phyloP scores from a whole-genome alignment of 2,888 invertebrate species.

The Alsophila aescularia region DNA sequence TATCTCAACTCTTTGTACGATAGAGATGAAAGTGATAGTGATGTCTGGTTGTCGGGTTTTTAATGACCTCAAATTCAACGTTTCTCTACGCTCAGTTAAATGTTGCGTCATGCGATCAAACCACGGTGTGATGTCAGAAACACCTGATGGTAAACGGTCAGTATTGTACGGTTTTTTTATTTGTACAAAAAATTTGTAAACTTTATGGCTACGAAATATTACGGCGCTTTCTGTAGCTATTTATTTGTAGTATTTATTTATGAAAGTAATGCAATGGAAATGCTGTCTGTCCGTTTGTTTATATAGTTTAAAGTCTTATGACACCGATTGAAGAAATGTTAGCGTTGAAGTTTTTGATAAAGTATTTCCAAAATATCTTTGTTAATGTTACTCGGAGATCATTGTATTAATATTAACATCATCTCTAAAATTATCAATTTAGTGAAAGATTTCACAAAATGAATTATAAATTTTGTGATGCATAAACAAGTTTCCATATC shows the following conservation, averaged over 20 bases:
- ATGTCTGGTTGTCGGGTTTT: slow-evolving; percentile 27
- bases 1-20: slow-evolving; percentile 15
- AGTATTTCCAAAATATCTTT: too few species aligned
- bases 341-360: too few species aligned
- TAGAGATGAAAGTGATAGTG: slow-evolving; percentile 64
- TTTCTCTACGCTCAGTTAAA: slow-evolving; percentile 19
- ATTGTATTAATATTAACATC: too few species aligned
- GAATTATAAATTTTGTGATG: slow-evolving; percentile 8
- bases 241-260: too few species aligned
- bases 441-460: neutral
- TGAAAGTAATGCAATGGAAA: too few species aligned
- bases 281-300: too few species aligned
- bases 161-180: neutral
- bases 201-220: slow-evolving; percentile 1
- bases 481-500: slow-evolving; percentile 12
- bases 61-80: slow-evolving; percentile 26
- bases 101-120: slow-evolving; percentile 20
- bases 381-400: too few species aligned
- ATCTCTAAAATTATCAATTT: neutral
- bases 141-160: slow-evolving; percentile 7
- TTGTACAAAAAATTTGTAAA: slow-evolving; percentile 9
- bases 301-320: too few species aligned
- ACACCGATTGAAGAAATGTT: too few species aligned
- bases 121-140: slow-evolving; percentile 11
- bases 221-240: neutral